Percentiles rank a stretch among this genome's conserved stretches.
These are phyloP conservation scores for Hoplias malabaricus DNA, from an alignment of 2,113 vertebrate genomes.

Conservation along the genomic window DNA sequence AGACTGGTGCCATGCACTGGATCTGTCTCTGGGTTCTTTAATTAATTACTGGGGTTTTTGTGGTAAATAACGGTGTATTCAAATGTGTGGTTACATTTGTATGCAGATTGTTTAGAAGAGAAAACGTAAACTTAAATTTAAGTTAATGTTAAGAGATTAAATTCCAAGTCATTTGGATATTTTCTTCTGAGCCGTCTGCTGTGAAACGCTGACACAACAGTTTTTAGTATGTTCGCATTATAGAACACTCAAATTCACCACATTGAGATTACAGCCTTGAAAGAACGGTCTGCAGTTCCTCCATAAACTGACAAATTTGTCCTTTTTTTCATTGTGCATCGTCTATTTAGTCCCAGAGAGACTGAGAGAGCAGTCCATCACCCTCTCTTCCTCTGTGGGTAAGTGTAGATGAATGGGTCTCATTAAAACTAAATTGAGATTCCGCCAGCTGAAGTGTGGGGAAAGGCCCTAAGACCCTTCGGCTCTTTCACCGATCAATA, in stretches of 20 bases:
- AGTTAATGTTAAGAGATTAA: too few relatives aligned
- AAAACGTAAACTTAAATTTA: too few relatives aligned
- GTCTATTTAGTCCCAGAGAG: slow-evolving; percentile 12
- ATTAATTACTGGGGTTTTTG: too few relatives aligned
- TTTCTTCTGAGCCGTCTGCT: too few relatives aligned
- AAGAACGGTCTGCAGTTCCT: background rate
- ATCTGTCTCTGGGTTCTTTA: too few relatives aligned
- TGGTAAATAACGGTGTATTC: too few relatives aligned
- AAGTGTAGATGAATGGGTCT: slow-evolving; percentile 47
- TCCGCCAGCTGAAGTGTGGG: slow-evolving; percentile 46
- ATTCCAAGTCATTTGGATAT: too few relatives aligned
- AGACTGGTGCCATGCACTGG: too few relatives aligned
- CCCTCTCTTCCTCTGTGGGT: slow-evolving; percentile 27
- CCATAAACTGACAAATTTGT: background rate
- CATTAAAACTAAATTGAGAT: slow-evolving; percentile 58
- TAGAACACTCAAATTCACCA: background rate
- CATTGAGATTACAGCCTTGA: background rate
- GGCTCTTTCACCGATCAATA: slow-evolving; percentile 59
- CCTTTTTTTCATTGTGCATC: background rate
- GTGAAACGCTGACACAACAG: too few relatives aligned
- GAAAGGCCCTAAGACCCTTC: slow-evolving; percentile 51
- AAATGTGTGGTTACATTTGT: too few relatives aligned
- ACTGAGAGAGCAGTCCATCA: slow-evolving; percentile 22
- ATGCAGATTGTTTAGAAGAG: too few relatives aligned
- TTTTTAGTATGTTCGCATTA: background rate